Evolutionary conservation across 2,113 vertebrate species (phyloP), one percentile per base, ranked within the genome.

Genomic region (Plestiodon gilberti): DNA sequence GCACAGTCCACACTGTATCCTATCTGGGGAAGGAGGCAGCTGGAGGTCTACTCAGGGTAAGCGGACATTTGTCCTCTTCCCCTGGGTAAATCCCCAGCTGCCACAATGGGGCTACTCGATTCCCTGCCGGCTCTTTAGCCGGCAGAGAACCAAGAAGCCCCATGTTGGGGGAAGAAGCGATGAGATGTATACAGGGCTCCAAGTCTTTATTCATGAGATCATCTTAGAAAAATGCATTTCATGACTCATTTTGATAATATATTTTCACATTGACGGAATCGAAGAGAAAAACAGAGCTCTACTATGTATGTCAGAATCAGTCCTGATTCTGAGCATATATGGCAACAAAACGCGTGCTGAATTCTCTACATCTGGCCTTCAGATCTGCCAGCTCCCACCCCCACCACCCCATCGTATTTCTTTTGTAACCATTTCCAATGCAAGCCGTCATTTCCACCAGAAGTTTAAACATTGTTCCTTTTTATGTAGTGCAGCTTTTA

Each of bases 381-480:
- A 0, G 3, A 87, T 86, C 13, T 11, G 3, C 6, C 30, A 87
- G 23, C 38, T 80, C 2, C 28, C 0, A 0, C 77, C 75, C 81
- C 89, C 18, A 0, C 38, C 89, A 0, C 38, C 89, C 76, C 90
- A 57, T 52, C 35, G 70, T 17, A 22, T 55, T 55, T 87, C 80
- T 91, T 61, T 90, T 89, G 83, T 91, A 90, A 95, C 95, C 94
- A 95, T 94, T 95, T 92, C 90, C 62, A 52, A 61, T 85, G 91
- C 38, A 59, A 90, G 83, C 90, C 93, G 89, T 96, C 93, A 77
- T 96, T 96, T 96, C 94, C 95, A 95, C 90, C 90, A 94, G 90
- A 96, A 96, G 95, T 96, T 97, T 97, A 96, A 96, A 96, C 96
- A 95, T 95, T 94, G 96, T 82, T 96, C 95, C 93, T 94, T 96